Base-by-base conservation (phyloP, 2,888 invertebrate species). In the Elmis aenea region DNA sequence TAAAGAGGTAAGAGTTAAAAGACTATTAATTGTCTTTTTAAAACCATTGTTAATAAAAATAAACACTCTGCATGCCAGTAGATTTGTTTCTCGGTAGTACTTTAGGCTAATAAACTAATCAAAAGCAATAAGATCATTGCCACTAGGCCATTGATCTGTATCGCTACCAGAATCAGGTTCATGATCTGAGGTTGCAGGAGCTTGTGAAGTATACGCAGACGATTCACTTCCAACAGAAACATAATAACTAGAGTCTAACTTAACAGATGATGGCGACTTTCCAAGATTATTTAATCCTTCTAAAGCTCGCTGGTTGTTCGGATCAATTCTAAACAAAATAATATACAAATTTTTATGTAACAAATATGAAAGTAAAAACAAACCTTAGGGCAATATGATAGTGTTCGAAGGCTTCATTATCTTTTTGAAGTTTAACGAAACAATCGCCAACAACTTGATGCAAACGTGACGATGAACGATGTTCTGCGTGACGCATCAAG, bases 381-480 rank as follows among this genome's bases (percentile, higher is more conserved):
- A 64, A 80, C 79, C 76, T 76, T 13, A 83, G 64, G 2, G 83
- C 81, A 46, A 76, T 72, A 30, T 72, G 76, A 59, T 79, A 84
- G 57, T 83, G 81, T 48, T 81, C 75, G 34, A 82, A 70, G 13
- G 84, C 83, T 51, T 81, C 81, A 30, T 80, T 79, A 38, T 79
- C 77, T 48, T 80, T 78, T 42, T 77, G 76, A 30, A 75, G 67
- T 49, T 76, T 71, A 4, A 73, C 68, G 52, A 76, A 74, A 32
- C 81, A 71, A 52, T 83, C 81, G 1, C 77, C 83, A 11, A 84
- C 59, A 64, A 80, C 71, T 54, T 79, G 79, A 60, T 84, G 82
- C 12, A 83, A 64, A 50, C 74, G 70, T 23, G 77, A 76, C 0
- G 80, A 75, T 8, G 79, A 77, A 51, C 76, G 73, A 8, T 71